A percentile compares a stretch with the other conserved stretches of the same genome.
phyloP scores from a whole-genome alignment of 1,140 invertebrate genomes.

The Ostrea denselamellosa region DNA sequence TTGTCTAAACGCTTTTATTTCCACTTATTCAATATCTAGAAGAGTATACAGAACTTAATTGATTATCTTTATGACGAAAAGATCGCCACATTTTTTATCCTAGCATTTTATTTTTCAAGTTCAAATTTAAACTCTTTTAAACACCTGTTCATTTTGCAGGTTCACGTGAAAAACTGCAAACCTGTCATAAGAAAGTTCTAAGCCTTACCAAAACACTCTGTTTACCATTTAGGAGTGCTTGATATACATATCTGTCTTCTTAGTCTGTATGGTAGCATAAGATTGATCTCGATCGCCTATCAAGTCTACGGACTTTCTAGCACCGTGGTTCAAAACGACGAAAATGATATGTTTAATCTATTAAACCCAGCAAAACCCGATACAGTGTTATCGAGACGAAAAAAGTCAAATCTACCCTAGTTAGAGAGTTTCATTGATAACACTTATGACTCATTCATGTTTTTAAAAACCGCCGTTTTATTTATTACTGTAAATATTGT shows the following conservation, averaged over 20 bases:
- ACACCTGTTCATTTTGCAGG: conserved; percentile 31
- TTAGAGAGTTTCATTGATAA: conserved; percentile 38
- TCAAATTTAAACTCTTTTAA: background rate
- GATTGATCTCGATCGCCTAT: conserved; percentile 3
- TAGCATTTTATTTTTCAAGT: background rate
- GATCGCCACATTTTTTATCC: background rate
- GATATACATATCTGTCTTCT: conserved; percentile 10
- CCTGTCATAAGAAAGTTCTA: background rate
- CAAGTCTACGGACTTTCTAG: background rate
- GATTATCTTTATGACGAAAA: conserved; percentile 22
- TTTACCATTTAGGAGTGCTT: conserved; percentile 15
- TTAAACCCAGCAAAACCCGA: conserved; percentile 30
- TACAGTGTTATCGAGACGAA: conserved; percentile 29
- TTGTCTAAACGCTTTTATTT: conserved; percentile 9
- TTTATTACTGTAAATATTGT: conserved; percentile 37
- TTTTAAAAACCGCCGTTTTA: conserved; percentile 29
- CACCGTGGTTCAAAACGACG: conserved; percentile 25
- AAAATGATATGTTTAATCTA: conserved; percentile 40
- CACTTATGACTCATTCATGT: conserved; percentile 32
- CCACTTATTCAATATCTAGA: conserved; percentile 13
- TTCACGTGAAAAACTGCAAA: conserved; percentile 18
- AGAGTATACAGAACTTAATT: conserved; percentile 3
- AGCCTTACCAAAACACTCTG: background rate
- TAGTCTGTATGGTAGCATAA: background rate
- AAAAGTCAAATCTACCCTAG: conserved; percentile 39